These are phyloP conservation scores for Temnothorax rugatulus DNA, from an alignment of 2,888 invertebrate species.

Conservation along the genomic window DNA sequence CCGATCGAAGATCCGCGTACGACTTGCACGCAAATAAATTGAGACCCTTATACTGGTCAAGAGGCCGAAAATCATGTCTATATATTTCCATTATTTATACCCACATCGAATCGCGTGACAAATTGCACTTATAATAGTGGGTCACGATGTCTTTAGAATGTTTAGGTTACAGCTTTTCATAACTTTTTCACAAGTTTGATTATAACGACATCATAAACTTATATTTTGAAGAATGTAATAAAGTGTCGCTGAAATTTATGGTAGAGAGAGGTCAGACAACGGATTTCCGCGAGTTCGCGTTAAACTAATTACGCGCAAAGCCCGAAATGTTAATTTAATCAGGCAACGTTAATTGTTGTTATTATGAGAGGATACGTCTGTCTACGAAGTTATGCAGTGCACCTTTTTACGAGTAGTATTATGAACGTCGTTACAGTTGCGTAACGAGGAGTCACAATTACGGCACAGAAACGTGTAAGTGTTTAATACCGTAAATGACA, in stretches of 20 bases:
- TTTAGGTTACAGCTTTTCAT: neutral
- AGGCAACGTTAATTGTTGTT: slow-evolving; percentile 60
- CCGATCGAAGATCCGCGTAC: slow-evolving; percentile 65
- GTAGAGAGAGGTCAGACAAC: neutral
- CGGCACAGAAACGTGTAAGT: slow-evolving; percentile 53
- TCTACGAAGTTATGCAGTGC: slow-evolving; percentile 46
- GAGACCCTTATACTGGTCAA: slow-evolving; percentile 67
- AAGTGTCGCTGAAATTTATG: neutral
- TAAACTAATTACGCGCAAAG: slow-evolving; percentile 38
- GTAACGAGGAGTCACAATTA: slow-evolving; percentile 73
- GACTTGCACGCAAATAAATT: slow-evolving; percentile 73
- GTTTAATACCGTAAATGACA: slow-evolving; percentile 69
- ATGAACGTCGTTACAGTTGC: slow-evolving; percentile 60
- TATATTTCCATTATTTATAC: slow-evolving; percentile 40
- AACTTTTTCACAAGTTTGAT: neutral
- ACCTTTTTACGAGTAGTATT: slow-evolving; percentile 60
- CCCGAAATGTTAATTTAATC: slow-evolving; percentile 63
- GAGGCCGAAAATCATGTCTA: slow-evolving; percentile 58
- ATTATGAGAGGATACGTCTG: slow-evolving; percentile 28
- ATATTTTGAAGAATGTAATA: neutral
- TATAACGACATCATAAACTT: neutral
- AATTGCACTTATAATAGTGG: slow-evolving; percentile 1
- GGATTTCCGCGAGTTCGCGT: neutral
- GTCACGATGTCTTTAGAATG: neutral
- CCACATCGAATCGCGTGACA: slow-evolving; percentile 28